phyloP scores from a whole-genome alignment of 2,888 invertebrate genomes.

The Bibio marci region DNA sequence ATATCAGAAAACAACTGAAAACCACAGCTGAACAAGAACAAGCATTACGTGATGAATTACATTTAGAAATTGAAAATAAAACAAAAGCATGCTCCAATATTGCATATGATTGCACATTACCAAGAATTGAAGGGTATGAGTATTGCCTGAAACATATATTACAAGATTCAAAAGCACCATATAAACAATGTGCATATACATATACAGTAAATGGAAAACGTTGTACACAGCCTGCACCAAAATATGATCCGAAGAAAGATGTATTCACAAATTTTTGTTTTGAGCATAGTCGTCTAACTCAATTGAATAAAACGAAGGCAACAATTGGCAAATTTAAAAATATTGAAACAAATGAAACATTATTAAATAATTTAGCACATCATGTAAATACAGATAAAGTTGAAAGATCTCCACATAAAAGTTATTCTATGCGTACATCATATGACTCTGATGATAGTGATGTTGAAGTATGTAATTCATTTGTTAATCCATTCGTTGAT shows the following conservation, averaged over 20 bases:
- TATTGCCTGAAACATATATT: constrained; percentile 73
- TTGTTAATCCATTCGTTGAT: constrained; percentile 39
- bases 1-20: constrained; percentile 8
- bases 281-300: constrained; percentile 49
- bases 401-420: constrained; percentile 12
- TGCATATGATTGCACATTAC: constrained; percentile 46
- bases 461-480: constrained; percentile 32
- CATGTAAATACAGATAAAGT: constrained; percentile 33
- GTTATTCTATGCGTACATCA: not conserved
- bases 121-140: constrained; percentile 50
- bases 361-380: constrained; percentile 45
- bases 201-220: constrained; percentile 49
- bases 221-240: constrained; percentile 63
- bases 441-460: constrained; percentile 26
- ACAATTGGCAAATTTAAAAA: constrained; percentile 39
- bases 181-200: constrained; percentile 58
- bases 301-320: constrained; percentile 42
- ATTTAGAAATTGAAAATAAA: constrained; percentile 42
- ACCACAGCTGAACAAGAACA: constrained; percentile 18
- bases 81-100: constrained; percentile 43
- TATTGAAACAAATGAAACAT: constrained; percentile 45
- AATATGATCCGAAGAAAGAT: constrained; percentile 53
- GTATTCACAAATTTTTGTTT: constrained; percentile 39
- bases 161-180: constrained; percentile 68
- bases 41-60: constrained; percentile 33